These are phyloP conservation scores for Canis aureus DNA, from an alignment of 2,113 vertebrate species.

Conservation along the genomic window DNA sequence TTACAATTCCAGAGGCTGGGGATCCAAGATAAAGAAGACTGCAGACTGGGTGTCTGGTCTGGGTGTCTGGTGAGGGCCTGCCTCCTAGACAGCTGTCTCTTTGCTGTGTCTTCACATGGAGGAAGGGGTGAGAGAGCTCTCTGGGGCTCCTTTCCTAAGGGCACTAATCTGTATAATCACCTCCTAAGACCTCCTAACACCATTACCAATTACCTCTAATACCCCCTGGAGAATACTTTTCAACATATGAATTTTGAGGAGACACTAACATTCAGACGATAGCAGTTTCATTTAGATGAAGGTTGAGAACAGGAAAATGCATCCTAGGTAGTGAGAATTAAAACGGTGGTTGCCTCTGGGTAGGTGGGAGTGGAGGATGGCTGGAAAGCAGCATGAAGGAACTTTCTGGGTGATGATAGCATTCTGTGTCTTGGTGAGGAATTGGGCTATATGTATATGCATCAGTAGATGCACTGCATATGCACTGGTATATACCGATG, in stretches of 20 bases:
- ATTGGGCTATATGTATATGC: not conserved
- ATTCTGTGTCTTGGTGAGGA: not conserved
- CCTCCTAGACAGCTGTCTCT: not conserved
- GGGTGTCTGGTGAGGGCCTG: not conserved
- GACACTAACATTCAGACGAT: not conserved
- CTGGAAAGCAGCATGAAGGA: not conserved
- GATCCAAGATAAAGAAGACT: not conserved
- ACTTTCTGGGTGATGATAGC: not conserved
- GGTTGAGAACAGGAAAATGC: not conserved
- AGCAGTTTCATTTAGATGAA: not conserved
- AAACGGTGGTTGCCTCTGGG: not conserved
- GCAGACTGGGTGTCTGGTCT: not conserved
- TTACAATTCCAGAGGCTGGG: not conserved
- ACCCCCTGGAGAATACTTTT: not conserved
- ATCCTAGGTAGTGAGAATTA: not conserved
- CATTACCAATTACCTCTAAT: not conserved
- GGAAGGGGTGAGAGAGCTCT: not conserved
- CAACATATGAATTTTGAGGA: not conserved
- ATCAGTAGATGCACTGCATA: not conserved
- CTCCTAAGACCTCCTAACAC: not conserved
- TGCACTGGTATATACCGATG: not conserved
- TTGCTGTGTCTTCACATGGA: not conserved
- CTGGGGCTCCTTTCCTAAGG: not conserved
- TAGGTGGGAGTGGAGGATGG: not conserved
- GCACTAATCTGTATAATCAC: not conserved